A percentile compares a stretch with the other conserved stretches of the same genome.
Evolutionary conservation across 2,888 invertebrate species (phyloP).

Genomic region (Cryptus armator): DNA sequence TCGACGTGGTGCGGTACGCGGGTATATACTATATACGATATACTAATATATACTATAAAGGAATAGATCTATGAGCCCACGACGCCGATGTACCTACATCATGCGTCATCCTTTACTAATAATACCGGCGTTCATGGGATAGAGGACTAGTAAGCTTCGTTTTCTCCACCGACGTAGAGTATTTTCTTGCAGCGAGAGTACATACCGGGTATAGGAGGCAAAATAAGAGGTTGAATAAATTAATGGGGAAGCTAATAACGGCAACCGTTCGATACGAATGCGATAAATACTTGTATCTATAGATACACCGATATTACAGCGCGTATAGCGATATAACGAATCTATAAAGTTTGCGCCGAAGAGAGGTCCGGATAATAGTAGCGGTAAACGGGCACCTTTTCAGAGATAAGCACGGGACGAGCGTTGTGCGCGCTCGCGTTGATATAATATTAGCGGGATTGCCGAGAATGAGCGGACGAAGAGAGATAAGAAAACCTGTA

Average conservation of each 20-base stretch:
- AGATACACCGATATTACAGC: slow-evolving; percentile 26
- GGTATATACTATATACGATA: neutral
- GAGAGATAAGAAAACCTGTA: slow-evolving; percentile 57
- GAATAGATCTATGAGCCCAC: slow-evolving; percentile 51
- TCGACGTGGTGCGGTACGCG: slow-evolving; percentile 8
- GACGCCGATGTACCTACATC: slow-evolving; percentile 47
- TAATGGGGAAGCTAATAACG: slow-evolving; percentile 66
- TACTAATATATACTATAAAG: slow-evolving; percentile 12
- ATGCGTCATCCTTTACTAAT: slow-evolving; percentile 62
- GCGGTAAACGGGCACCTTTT: slow-evolving; percentile 69
- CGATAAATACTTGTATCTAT: slow-evolving; percentile 60
- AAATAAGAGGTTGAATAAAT: slow-evolving; percentile 65
- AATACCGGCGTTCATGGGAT: slow-evolving; percentile 18
- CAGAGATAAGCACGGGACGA: slow-evolving; percentile 61
- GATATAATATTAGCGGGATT: slow-evolving; percentile 74
- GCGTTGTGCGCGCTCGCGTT: slow-evolving; percentile 56
- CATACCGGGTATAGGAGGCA: slow-evolving; percentile 32
- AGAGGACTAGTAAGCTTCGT: neutral
- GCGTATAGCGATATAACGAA: slow-evolving; percentile 57
- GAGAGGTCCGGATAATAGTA: slow-evolving; percentile 57
- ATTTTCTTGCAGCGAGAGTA: slow-evolving; percentile 52
- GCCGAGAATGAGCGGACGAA: slow-evolving; percentile 61
- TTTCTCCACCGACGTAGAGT: slow-evolving; percentile 40
- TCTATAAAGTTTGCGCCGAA: slow-evolving; percentile 59
- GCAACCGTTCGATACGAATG: slow-evolving; percentile 67